Conservation (phyloP, 1,140 invertebrate genomes). For the Platorchestia sp. region DNA sequence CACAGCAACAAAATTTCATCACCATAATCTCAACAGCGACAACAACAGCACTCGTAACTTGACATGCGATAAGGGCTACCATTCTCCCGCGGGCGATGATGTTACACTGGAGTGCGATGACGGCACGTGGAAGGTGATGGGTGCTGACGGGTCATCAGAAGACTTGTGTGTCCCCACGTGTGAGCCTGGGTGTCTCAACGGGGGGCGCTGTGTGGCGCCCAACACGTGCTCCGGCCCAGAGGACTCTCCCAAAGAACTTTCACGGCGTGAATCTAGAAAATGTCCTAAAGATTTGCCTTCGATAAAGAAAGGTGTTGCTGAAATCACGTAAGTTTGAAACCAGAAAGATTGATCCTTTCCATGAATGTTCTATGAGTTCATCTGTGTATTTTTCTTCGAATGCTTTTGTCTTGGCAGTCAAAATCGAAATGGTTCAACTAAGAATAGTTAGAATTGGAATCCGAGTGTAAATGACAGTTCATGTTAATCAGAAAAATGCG, state of each 20-base stretch:
- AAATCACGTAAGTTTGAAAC: background rate
- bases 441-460: too few relatives aligned
- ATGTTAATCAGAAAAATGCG: too few relatives aligned
- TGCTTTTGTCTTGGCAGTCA: too few relatives aligned
- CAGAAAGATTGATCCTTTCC: background rate
- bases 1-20: too few relatives aligned
- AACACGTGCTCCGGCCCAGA: background rate
- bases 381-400: too few relatives aligned
- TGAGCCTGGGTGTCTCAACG: background rate
- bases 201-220: slow-evolving; percentile 28
- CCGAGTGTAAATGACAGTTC: too few relatives aligned
- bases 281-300: background rate
- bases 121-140: slow-evolving; percentile 17
- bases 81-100: background rate
- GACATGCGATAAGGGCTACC: slow-evolving; percentile 19
- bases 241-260: background rate
- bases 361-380: background rate
- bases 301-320: background rate
- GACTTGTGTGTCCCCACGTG: slow-evolving; percentile 8
- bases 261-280: background rate
- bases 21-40: background rate
- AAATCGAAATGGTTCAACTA: too few relatives aligned
- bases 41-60: background rate
- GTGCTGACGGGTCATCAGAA: background rate
- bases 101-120: slow-evolving; percentile 38